These are phyloP conservation scores for Macroramphosus scolopax DNA, from an alignment of 2,797 vertebrate species.

Conservation along the genomic window DNA sequence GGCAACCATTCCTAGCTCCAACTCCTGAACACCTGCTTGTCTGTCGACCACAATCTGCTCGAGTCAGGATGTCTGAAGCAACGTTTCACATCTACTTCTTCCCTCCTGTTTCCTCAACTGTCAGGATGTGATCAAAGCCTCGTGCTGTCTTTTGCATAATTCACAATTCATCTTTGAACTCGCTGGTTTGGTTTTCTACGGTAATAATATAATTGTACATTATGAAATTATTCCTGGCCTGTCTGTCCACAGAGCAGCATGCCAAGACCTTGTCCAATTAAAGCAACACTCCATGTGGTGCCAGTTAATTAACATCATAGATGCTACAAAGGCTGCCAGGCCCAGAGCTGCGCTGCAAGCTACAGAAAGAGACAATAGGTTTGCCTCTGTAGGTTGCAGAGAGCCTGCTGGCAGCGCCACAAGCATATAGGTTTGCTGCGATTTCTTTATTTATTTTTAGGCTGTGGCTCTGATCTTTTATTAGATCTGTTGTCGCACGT, in stretches of 20 bases:
- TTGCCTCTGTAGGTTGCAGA: conserved; percentile 21
- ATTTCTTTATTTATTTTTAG: conserved; percentile 25
- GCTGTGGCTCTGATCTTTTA: conserved; percentile 24
- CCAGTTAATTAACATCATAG: conserved; percentile 67
- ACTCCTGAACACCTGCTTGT: conserved; percentile 14
- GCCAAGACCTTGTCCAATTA: conserved; percentile 74
- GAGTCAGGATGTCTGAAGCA: conserved; percentile 18
- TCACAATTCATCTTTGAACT: conserved; percentile 54
- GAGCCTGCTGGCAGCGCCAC: conserved; percentile 15
- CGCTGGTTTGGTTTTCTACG: conserved; percentile 29
- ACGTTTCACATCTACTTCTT: conserved; percentile 18
- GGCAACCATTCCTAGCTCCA: conserved; percentile 19
- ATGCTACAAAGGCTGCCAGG: conserved; percentile 52
- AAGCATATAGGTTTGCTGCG: conserved; percentile 8
- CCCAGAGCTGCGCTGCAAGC: conserved; percentile 33
- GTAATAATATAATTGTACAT: conserved; percentile 59
- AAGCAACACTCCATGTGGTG: conserved; percentile 64
- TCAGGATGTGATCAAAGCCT: conserved; percentile 54
- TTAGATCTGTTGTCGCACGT: conserved; percentile 14
- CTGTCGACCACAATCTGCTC: conserved; percentile 8
- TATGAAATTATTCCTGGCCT: conserved; percentile 60
- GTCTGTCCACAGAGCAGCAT: conserved; percentile 48
- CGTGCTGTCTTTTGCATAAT: conserved; percentile 39
- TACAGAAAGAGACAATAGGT: conserved; percentile 23
- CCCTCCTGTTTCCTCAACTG: neutral